Percentiles rank a stretch among this genome's conserved stretches.
Evolutionary conservation across 2,113 vertebrate genomes (phyloP).

Genomic region (Pycnonotus jocosus): DNA sequence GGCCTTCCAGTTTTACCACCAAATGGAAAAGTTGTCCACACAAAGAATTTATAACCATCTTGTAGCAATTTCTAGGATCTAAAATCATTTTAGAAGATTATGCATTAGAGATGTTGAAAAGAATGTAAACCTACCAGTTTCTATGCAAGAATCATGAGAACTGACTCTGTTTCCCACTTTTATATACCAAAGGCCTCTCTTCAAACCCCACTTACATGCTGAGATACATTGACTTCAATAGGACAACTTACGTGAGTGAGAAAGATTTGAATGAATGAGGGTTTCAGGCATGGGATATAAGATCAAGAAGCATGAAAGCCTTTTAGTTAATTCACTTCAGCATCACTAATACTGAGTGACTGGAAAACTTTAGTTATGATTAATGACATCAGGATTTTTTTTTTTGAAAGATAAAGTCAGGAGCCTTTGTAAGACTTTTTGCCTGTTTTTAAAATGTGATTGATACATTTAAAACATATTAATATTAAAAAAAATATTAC

Average conservation of each 20-base stretch:
- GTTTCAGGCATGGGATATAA: conserved; percentile 15
- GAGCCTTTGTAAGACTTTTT: background rate
- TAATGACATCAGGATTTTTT: background rate
- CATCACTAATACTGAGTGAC: conserved; percentile 23
- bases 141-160: conserved; percentile 45
- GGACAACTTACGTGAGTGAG: background rate
- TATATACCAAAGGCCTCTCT: background rate
- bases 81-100: conserved; percentile 62
- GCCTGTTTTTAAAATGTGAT: background rate
- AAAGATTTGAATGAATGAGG: conserved; percentile 4
- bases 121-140: conserved; percentile 55
- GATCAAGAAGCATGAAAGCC: conserved; percentile 55
- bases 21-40: conserved; percentile 71
- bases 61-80: conserved; percentile 68
- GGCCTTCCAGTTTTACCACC: conserved; percentile 69
- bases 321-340: conserved; percentile 54
- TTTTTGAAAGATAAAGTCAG: background rate
- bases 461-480: background rate
- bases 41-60: conserved; percentile 75
- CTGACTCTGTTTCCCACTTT: background rate
- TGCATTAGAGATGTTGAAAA: conserved; percentile 57
- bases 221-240: conserved; percentile 32
- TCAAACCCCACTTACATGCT: conserved; percentile 5
- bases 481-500: background rate
- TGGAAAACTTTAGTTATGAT: conserved; percentile 38